phyloP scores from a whole-genome alignment of 2,113 vertebrate species.

The Glaucidium brasilianum region DNA sequence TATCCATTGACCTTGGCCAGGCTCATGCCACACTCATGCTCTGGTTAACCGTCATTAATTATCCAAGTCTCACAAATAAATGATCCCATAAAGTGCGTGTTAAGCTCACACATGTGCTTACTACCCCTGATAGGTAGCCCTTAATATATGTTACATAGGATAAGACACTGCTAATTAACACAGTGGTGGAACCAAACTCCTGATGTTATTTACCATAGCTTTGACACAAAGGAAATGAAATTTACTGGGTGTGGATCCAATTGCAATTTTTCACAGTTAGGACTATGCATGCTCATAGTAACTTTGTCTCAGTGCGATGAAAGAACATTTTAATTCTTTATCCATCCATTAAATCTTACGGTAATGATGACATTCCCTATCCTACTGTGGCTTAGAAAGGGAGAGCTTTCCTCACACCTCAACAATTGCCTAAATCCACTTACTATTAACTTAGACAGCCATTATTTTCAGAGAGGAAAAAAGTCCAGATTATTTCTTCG shows the following conservation, averaged over 20 bases:
- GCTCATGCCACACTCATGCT: not conserved
- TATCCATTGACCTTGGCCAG: not conserved
- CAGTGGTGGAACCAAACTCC: not conserved
- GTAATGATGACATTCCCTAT: not conserved
- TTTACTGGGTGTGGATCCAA: not conserved
- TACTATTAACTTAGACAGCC: not conserved
- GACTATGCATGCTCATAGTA: not conserved
- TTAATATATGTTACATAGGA: not conserved
- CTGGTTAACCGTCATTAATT: not conserved
- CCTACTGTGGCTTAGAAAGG: not conserved
- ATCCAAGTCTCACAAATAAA: not conserved
- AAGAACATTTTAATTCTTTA: not conserved
- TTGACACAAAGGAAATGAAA: not conserved
- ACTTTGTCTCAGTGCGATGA: not conserved
- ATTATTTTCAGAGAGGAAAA: not conserved
- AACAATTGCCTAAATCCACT: not conserved
- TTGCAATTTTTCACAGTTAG: not conserved
- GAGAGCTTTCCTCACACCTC: not conserved
- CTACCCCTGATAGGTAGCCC: not conserved
- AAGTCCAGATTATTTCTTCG: not conserved
- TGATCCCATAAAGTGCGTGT: not conserved
- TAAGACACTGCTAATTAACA: not conserved
- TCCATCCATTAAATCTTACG: not conserved
- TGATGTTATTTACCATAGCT: not conserved
- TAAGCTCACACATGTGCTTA: not conserved